Percentiles rank a stretch among this genome's conserved stretches.
Conservation (phyloP, 2,113 vertebrate genomes). For the Sinocyclocheilus anshuiensis region DNA sequence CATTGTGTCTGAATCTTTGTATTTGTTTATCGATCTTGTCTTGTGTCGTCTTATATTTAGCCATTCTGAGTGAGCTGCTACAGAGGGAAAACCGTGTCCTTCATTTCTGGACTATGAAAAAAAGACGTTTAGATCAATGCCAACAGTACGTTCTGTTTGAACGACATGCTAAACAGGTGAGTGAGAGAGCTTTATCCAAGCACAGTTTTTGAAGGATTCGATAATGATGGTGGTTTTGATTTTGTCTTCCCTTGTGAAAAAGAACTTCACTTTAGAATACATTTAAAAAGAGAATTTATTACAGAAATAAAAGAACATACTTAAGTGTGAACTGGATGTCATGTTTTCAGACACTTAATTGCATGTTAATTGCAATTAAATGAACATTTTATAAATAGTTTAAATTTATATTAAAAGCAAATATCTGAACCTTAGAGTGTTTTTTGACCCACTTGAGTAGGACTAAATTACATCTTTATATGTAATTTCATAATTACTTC, state of each 20-base stretch:
- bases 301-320: not conserved
- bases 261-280: not conserved
- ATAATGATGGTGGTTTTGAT: not conserved
- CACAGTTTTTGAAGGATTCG: not conserved
- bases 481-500: no score
- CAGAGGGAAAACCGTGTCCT: conserved; percentile 96
- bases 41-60: conserved; percentile 65
- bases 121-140: conserved; percentile 93
- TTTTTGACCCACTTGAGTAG: no score
- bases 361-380: no score
- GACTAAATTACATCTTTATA: not conserved
- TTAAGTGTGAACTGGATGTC: not conserved
- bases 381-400: no score
- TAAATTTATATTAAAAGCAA: no score
- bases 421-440: no score
- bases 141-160: conserved; percentile 98
- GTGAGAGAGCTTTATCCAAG: not conserved
- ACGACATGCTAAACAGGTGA: conserved; percentile 96
- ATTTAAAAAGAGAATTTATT: not conserved
- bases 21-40: conserved; percentile 30
- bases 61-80: conserved; percentile 93
- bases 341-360: no score
- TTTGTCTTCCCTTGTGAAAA: not conserved
- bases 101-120: conserved; percentile 98
- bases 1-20: conserved; percentile 35